Evolutionary conservation across 1,140 invertebrate genomes (phyloP), one percentile per base, ranked within the genome.

Genomic region (Myzus persicae): DNA sequence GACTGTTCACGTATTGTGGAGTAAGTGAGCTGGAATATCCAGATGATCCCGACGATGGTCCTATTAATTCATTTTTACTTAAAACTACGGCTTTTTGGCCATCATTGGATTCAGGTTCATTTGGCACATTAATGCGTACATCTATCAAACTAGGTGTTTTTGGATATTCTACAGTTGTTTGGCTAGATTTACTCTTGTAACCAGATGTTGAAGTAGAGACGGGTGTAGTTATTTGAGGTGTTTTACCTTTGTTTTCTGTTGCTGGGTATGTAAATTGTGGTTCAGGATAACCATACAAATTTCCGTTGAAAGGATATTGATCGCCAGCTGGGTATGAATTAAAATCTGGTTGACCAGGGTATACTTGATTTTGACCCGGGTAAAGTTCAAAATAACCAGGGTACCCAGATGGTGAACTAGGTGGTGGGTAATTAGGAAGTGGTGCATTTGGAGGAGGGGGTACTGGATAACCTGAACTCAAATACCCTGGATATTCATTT

Each of bases 391-490:
- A 67, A 42, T n/a, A 84, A 9, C 36, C 40, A 26, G 90, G 2
- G 24, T 82, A 93, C 22, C 51, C 89, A 38, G 90, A 48, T 46
- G 51, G 88, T 44, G 7, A 20, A 31, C n/a, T 44, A 26, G 40
- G 7, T 87, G 20, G 90, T 38, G 93, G 90, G 9, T 91, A 93
- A 36, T 44, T 91, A 18, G 88, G 48, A 67, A 67, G 6, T 40
- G 76, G 93, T 36, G 54, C 89, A n/a, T 31, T 76, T 8, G 67
- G 20, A 48, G 93, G 81, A 18, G 91, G n/a, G 36, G 51, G n/a
- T 44, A 93, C 91, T 11, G 94, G 94, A 4, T 94, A 81, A 5
- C 93, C 91, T 1, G 93, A 67, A 51, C 14, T n/a, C 4, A 51
- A n/a, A 40, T n/a, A 46, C 5, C 44, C 93, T 8, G 93, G 81